A percentile compares a stretch with the other conserved stretches of the same genome.
phyloP scores from a whole-genome alignment of 2,888 invertebrate species.

The Argyra leucocephala region DNA sequence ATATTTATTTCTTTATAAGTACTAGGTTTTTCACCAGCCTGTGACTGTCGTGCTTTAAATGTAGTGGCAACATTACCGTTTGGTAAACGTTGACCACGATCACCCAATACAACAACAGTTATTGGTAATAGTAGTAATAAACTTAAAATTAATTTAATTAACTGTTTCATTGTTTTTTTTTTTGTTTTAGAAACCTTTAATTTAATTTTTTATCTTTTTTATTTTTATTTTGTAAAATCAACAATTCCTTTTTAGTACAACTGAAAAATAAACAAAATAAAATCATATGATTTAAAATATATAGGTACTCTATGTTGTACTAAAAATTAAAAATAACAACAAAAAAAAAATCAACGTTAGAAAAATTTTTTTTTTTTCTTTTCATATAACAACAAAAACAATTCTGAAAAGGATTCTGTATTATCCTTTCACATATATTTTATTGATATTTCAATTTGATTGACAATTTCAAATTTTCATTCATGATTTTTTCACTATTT shows the following conservation, averaged over 20 bases:
- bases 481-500: too few relatives aligned
- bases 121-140: neutral
- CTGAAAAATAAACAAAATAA: neutral
- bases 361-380: too few relatives aligned
- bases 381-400: too few relatives aligned
- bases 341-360: too few relatives aligned
- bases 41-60: neutral
- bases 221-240: neutral
- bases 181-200: neutral
- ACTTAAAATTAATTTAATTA: neutral
- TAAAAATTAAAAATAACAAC: too few relatives aligned
- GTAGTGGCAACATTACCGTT: neutral
- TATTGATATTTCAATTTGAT: too few relatives aligned
- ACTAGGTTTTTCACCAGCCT: neutral
- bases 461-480: too few relatives aligned
- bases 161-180: neutral
- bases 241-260: neutral
- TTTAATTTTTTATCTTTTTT: neutral
- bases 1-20: conserved; percentile 37
- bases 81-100: neutral
- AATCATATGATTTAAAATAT: neutral
- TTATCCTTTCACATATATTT: too few relatives aligned
- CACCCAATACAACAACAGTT: neutral
- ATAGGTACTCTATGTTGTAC: too few relatives aligned
- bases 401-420: too few relatives aligned